These are phyloP conservation scores for Anoplopoma fimbria DNA, from an alignment of 2,113 vertebrate genomes.

Conservation along the genomic window DNA sequence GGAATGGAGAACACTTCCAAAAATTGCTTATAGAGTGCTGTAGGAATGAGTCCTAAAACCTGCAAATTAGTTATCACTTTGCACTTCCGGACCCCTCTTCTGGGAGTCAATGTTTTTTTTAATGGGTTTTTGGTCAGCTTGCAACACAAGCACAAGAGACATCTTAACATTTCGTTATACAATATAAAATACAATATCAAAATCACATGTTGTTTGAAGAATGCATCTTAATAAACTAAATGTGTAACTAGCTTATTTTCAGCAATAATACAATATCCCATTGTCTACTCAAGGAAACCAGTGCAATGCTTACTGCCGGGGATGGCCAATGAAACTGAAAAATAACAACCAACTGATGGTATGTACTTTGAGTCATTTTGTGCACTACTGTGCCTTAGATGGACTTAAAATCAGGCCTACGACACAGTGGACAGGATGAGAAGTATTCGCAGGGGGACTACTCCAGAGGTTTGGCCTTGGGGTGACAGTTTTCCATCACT, in stretches of 20 bases:
- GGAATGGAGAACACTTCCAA: background rate
- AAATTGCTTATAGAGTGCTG: background rate
- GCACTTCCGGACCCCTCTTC: background rate
- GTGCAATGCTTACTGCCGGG: background rate
- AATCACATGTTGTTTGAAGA: background rate
- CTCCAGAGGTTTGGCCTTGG: constrained; percentile 27
- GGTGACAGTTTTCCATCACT: constrained; percentile 70
- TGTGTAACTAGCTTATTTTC: background rate
- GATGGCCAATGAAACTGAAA: background rate
- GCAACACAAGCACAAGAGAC: background rate
- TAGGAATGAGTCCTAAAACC: too few species aligned
- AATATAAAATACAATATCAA: background rate
- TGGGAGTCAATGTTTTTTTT: background rate
- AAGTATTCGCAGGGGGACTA: constrained; percentile 32
- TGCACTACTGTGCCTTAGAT: background rate
- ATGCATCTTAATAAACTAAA: background rate
- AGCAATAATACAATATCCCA: background rate
- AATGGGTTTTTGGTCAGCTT: background rate
- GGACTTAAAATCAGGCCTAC: background rate
- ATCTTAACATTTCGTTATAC: background rate
- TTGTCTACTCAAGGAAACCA: background rate
- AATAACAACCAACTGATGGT: background rate
- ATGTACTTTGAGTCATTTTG: background rate
- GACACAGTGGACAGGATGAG: constrained; percentile 7
- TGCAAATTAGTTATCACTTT: too few species aligned